Conservation (phyloP, 2,888 invertebrate species). For the Synergus japonicus region DNA sequence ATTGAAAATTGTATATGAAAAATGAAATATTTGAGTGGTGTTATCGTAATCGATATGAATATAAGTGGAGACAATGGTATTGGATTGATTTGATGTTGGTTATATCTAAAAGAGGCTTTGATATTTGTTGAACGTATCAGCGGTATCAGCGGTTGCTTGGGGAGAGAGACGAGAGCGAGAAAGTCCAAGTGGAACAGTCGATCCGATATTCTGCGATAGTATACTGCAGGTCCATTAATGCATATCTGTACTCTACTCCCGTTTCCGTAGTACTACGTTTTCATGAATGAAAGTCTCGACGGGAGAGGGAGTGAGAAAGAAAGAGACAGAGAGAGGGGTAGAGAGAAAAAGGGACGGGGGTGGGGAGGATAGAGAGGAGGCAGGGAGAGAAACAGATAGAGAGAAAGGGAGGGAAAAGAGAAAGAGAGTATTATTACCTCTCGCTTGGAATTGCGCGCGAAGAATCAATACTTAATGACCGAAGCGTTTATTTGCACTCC, state of each 20-base stretch:
- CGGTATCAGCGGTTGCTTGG: background rate
- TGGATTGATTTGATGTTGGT: background rate
- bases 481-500: conserved; percentile 67
- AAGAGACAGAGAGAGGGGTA: conserved; percentile 4
- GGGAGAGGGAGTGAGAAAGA: conserved; percentile 15
- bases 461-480: conserved; percentile 50
- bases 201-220: conserved; percentile 36
- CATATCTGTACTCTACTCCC: conserved; percentile 39
- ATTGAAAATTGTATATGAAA: background rate
- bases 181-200: conserved; percentile 32
- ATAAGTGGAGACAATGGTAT: background rate
- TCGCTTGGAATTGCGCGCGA: conserved; percentile 35
- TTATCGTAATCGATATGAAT: background rate
- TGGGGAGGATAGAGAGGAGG: conserved; percentile 45
- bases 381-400: conserved; percentile 46
- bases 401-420: conserved; percentile 42
- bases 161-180: background rate
- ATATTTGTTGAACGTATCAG: conserved; percentile 30
- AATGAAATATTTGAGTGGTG: background rate
- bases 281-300: conserved; percentile 36
- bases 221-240: conserved; percentile 37
- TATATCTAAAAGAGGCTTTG: conserved; percentile 4
- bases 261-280: conserved; percentile 40
- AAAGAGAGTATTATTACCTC: conserved; percentile 34
- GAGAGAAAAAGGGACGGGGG: conserved; percentile 13